Percentiles rank a stretch among this genome's conserved stretches.
Evolutionary conservation across 1,140 invertebrate species (phyloP).

Genomic region (Brachionus koreanus): DNA sequence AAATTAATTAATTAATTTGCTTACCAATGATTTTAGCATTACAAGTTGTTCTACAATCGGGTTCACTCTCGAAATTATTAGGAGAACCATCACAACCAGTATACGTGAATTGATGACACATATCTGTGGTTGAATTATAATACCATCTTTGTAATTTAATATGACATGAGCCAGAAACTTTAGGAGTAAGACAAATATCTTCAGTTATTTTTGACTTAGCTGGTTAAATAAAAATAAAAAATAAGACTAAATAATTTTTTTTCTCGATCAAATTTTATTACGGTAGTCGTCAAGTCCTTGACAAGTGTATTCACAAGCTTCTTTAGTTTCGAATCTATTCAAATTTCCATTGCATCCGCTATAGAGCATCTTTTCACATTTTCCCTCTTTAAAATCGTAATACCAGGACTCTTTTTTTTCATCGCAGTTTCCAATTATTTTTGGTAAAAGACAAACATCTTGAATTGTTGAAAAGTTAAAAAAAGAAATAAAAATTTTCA

Average conservation of each 20-base stretch:
- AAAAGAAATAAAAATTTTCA: not conserved
- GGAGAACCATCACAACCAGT: slow-evolving; percentile 81
- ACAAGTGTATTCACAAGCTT: slow-evolving; percentile 64
- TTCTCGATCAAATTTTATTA: not conserved
- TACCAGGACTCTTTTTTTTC: slow-evolving; percentile 43
- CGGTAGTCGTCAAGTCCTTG: not conserved
- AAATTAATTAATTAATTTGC: not conserved
- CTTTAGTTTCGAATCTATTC: slow-evolving; percentile 79
- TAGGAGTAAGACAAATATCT: slow-evolving; percentile 75
- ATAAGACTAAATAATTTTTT: not conserved
- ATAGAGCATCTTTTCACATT: slow-evolving; percentile 32
- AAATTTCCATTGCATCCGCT: slow-evolving; percentile 69
- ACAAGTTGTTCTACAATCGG: slow-evolving; percentile 76
- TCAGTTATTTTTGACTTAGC: not conserved
- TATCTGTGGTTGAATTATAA: slow-evolving; percentile 75
- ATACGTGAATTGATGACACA: slow-evolving; percentile 91
- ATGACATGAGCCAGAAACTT: slow-evolving; percentile 69
- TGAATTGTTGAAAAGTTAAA: slow-evolving; percentile 49
- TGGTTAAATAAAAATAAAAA: not conserved
- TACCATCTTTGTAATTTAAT: slow-evolving; percentile 72
- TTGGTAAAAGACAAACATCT: slow-evolving; percentile 62
- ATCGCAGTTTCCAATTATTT: slow-evolving; percentile 45
- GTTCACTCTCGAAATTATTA: slow-evolving; percentile 79
- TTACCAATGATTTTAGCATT: slow-evolving; percentile 34
- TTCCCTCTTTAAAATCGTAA: slow-evolving; percentile 3